Percentiles rank a stretch among this genome's conserved stretches.
Evolutionary conservation across 2,113 vertebrate species (phyloP).

Genomic region (Archilochus colubris): DNA sequence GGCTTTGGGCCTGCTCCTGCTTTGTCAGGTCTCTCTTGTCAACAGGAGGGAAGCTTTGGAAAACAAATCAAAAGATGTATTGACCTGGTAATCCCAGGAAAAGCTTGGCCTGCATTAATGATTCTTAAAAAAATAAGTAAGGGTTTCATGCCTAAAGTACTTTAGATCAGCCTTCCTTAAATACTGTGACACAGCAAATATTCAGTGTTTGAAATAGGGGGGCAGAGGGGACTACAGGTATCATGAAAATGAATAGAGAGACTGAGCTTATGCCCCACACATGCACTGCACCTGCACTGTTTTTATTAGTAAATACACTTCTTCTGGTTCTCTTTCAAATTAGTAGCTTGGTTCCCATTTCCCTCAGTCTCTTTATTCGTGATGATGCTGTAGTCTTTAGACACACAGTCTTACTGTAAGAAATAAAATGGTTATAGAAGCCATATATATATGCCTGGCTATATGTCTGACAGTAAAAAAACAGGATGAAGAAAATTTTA

Average conservation of each 20-base stretch:
- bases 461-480: neutral
- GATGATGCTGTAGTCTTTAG: neutral
- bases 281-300: neutral
- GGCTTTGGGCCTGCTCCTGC: neutral
- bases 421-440: neutral
- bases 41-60: slow-evolving; percentile 8
- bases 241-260: neutral
- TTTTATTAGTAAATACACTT: neutral
- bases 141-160: neutral
- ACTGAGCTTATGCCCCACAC: neutral
- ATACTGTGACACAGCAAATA: neutral
- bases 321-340: neutral
- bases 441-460: neutral
- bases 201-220: neutral
- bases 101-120: neutral
- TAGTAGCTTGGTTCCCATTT: neutral
- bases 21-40: neutral
- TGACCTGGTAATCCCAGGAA: slow-evolving; percentile 2
- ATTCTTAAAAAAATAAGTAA: neutral
- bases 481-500: neutral
- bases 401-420: neutral
- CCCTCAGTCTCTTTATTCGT: neutral
- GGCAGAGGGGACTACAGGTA: neutral
- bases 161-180: neutral
- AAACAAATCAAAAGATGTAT: slow-evolving; percentile 8